Base-by-base conservation (phyloP, 2,888 invertebrate species). In the Mesorhabditis spiculigera region DNA sequence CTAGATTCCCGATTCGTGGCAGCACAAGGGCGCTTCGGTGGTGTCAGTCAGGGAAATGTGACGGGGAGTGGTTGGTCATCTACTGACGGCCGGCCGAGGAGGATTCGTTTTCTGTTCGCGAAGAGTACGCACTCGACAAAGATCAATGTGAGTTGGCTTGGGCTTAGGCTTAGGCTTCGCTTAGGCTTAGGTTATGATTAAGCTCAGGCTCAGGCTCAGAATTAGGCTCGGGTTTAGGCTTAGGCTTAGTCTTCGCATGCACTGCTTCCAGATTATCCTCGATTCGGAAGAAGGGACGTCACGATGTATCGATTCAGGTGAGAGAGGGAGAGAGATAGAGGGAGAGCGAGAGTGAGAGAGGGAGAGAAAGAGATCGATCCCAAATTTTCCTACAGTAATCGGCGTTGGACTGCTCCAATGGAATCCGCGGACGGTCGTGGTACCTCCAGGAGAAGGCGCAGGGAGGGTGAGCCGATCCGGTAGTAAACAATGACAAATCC, bases 291-390 rank as follows among this genome's bases (percentile, higher is more conserved):
- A 50, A 1, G 58, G n/a, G n/a, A 50, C 58, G 28, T 28, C 28
- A 50, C 58, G 58, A 50, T 50, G 58, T n/a, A 50, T 50, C n/a
- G 58, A 50, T n/a, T 50, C 58, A n/a, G n/a, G 58, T 50, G n/a
- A 50, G 58, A n/a, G n/a, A 50, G n/a, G n/a, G 58, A 10, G 8
- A 10, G 1, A n/a, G 58, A 50, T 13, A 50, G n/a, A n/a, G 10
- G 8, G 10, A 13, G 58, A n/a, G n/a, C 1, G n/a, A 50, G 58
- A 1, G 8, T 1, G 8, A n/a, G 58, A 50, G n/a, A 50, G n/a
- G 58, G 10, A 13, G 10, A 13, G 58, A n/a, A 50, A 10, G n/a
- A 50, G 58, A 10, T 50, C 58, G 8, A 13, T 50, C n/a, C 58
- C n/a, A 50, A n/a, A 50, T 13, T 13, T 50, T 1, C 58, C 58